Evolutionary conservation across 2,113 vertebrate species (phyloP), one percentile per base, ranked within the genome.

Genomic region (Eolophus roseicapilla): DNA sequence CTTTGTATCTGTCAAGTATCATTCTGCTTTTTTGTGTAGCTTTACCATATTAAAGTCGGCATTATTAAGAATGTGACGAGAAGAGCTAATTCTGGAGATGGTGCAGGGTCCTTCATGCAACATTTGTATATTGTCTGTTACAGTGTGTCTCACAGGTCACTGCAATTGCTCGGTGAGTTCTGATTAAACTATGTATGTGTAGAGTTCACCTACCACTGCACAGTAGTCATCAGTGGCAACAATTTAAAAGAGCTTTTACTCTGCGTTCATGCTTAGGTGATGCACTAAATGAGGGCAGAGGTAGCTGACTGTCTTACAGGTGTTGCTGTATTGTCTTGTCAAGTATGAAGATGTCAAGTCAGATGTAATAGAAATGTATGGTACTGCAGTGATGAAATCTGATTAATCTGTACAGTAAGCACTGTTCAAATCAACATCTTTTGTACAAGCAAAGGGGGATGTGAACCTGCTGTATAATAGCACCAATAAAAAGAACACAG

Each of bases 51-150:
- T 64, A 68, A 90, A 46, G 20, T 19, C 50, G 5, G 17, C 27
- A 6, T 9, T 17, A 15, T 23, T 46, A 11, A 29, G 62, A 50
- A 43, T 8, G 37, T 44, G 71, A 47, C 17, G 41, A 57, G 52
- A 20, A 76, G 6, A 39, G 44, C 17, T 37, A 12, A 1, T 65
- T 86, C 46, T 81, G 76, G 41, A 41, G 50, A 4, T 20, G 17
- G n/a, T 65, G 11, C 19, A 27, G 7, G 27, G 16, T 52, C 28
- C 62, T 50, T 47, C 17, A 5, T 29, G 63, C 15, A 55, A 4
- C 1, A 7, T 50, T 41, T 65, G 12, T 11, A 1, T 17, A 4
- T 18, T 39, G 12, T 41, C 31, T 47, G 7, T 29, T 15, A 2
- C 39, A 2, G 12, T 8, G 29, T 46, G 33, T 27, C 57, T 77